A percentile compares a stretch with the other conserved stretches of the same genome.
Evolutionary conservation across 2,113 vertebrate genomes (phyloP).

Genomic region (Dicentrarchus labrax): DNA sequence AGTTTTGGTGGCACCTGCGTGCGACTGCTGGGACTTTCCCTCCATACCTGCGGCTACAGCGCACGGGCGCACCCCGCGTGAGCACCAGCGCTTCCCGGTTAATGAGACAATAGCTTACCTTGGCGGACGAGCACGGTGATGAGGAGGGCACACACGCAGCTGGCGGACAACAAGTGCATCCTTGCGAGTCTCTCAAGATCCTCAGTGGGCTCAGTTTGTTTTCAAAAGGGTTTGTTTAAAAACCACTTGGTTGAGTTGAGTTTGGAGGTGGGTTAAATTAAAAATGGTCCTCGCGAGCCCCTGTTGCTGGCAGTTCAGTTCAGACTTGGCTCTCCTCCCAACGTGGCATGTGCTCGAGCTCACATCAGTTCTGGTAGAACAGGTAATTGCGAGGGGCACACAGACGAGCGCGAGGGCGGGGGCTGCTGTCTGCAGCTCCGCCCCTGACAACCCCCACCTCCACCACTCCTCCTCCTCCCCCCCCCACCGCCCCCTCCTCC

Average conservation of each 20-base stretch:
- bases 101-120: constrained; percentile 71
- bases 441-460: constrained; percentile 20
- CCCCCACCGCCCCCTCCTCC: not conserved
- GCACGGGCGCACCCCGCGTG: not conserved
- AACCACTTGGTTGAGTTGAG: constrained; percentile 39
- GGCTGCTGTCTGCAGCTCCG: constrained; percentile 60
- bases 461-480: not conserved
- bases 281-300: constrained; percentile 36
- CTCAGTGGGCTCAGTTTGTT: constrained; percentile 26
- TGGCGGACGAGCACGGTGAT: constrained; percentile 56
- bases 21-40: constrained; percentile 16
- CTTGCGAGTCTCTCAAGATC: constrained; percentile 61
- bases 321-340: constrained; percentile 42
- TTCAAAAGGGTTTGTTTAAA: constrained; percentile 6
- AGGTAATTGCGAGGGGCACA: constrained; percentile 74
- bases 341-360: constrained; percentile 72
- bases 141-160: constrained; percentile 63
- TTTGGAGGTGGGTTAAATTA: not conserved
- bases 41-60: constrained; percentile 4
- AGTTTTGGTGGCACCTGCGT: constrained; percentile 64
- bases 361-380: constrained; percentile 66
- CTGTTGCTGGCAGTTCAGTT: constrained; percentile 26
- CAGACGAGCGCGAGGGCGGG: constrained; percentile 54
- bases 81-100: not conserved
- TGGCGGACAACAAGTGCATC: constrained; percentile 83